Evolutionary conservation across 2,888 invertebrate species (phyloP).

Genomic region (Callimorpha dominula): DNA sequence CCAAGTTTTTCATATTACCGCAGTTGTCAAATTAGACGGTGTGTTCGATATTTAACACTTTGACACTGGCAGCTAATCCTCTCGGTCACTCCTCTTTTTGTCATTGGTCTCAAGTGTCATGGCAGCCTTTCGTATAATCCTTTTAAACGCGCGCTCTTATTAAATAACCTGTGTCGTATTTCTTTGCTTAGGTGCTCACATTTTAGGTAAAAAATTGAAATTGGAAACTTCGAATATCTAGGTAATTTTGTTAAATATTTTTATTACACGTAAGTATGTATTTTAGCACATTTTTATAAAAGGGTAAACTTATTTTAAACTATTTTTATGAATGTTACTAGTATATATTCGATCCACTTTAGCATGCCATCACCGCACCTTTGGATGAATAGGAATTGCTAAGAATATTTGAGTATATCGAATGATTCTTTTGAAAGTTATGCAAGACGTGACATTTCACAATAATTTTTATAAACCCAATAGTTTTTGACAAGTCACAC

Average conservation of each 20-base stretch:
- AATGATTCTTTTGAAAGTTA: conserved; percentile 1
- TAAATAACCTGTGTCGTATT: conserved; percentile 79
- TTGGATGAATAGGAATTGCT: not conserved
- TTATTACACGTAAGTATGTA: not conserved
- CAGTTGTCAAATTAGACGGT: conserved; percentile 84
- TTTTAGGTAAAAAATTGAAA: conserved; percentile 67
- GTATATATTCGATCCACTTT: not conserved
- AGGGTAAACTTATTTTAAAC: not conserved
- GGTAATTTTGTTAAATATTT: not conserved
- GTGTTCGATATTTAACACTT: conserved; percentile 87
- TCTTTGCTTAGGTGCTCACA: conserved; percentile 63
- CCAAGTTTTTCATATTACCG: conserved; percentile 70
- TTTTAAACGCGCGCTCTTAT: conserved; percentile 79
- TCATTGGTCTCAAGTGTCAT: conserved; percentile 77
- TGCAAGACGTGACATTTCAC: conserved; percentile 20
- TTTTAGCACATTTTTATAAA: not conserved
- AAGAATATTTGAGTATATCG: not conserved
- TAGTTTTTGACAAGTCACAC: conserved; percentile 54
- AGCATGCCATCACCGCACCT: not conserved
- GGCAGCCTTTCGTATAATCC: conserved; percentile 79
- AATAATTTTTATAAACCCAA: conserved; percentile 20
- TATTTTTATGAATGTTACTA: not conserved
- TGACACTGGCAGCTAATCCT: conserved; percentile 86
- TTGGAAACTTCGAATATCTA: conserved; percentile 60
- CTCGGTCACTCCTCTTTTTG: conserved; percentile 78